A percentile compares a stretch with the other conserved stretches of the same genome.
phyloP scores from a whole-genome alignment of 2,113 vertebrate species.

The Neopipo cinnamomea region DNA sequence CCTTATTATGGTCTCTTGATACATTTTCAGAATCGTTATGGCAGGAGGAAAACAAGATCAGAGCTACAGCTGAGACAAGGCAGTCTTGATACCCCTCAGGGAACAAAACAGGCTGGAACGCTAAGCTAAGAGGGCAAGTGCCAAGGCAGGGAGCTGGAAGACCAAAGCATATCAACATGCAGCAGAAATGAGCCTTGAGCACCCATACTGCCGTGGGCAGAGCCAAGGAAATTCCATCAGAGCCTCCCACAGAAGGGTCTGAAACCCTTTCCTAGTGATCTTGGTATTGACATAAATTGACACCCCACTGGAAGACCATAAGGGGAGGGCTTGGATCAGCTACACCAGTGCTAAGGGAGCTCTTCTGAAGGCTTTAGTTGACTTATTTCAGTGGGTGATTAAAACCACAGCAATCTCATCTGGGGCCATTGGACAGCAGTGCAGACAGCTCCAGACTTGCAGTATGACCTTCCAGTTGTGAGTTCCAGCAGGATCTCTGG shows the following conservation, averaged over 20 bases:
- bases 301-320: background rate
- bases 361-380: background rate
- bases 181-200: background rate
- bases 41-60: background rate
- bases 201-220: background rate
- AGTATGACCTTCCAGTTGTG: background rate
- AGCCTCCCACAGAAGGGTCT: background rate
- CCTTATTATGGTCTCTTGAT: background rate
- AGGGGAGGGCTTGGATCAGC: background rate
- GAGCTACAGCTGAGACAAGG: background rate
- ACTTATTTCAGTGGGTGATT: background rate
- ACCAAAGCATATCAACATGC: accelerated
- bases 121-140: background rate
- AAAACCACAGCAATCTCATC: background rate
- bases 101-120: background rate
- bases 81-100: background rate
- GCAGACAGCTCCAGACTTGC: background rate
- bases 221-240: background rate
- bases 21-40: background rate
- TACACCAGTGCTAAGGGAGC: background rate
- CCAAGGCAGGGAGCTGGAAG: background rate
- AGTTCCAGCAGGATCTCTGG: background rate
- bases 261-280: background rate
- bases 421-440: background rate
- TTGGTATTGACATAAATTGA: background rate